A percentile compares a stretch with the other conserved stretches of the same genome.
Evolutionary conservation across 2,888 invertebrate species (phyloP).

Genomic region (Himalopsyche tibetana): DNA sequence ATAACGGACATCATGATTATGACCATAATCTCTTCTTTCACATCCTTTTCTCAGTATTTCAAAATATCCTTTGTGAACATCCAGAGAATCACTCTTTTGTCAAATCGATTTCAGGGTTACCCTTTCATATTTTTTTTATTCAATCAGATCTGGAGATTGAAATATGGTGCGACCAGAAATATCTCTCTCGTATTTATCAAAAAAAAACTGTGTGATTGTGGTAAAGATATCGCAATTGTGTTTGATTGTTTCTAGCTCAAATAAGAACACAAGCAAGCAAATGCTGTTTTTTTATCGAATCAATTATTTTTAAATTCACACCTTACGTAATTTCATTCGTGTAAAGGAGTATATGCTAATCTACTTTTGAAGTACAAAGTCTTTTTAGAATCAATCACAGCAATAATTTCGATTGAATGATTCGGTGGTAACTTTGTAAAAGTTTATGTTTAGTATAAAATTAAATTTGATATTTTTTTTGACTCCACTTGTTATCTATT

Average conservation of each 20-base stretch:
- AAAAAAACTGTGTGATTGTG: background rate
- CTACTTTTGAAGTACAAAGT: no score
- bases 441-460: no score
- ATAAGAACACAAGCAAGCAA: background rate
- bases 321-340: no score
- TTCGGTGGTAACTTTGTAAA: no score
- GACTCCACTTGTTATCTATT: no score
- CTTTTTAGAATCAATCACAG: no score
- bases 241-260: background rate
- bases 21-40: conserved; percentile 65
- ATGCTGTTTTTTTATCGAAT: no score
- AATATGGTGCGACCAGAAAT: conserved; percentile 4
- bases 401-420: no score
- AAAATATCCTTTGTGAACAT: conserved; percentile 58
- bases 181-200: background rate
- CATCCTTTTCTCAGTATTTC: conserved; percentile 61
- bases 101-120: conserved; percentile 62
- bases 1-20: conserved; percentile 65
- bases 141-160: conserved; percentile 51
- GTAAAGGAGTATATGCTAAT: no score
- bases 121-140: conserved; percentile 63
- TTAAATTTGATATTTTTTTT: no score
- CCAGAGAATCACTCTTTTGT: conserved; percentile 60
- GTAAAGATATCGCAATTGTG: no score
- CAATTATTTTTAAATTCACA: no score